Evolutionary conservation across 2,888 invertebrate species (phyloP), one percentile per base, ranked within the genome.

Genomic region (Aproaerema taeniolella): DNA sequence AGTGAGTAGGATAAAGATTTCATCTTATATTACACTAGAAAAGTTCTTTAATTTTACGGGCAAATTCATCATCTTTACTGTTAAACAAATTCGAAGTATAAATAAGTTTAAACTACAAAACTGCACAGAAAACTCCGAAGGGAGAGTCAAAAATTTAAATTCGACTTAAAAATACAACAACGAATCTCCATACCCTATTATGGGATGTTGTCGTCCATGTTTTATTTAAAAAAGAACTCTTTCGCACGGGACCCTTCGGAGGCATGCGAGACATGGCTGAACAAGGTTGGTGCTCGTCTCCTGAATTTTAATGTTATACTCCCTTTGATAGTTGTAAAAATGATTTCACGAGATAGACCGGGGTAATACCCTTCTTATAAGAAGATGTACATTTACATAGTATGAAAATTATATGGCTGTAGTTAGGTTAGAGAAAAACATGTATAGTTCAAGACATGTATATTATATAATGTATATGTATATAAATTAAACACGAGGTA

Each of bases 241-340:
- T 61, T 55, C 51, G 50, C 55, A 29, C 49, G 53, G 47, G 54
- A 51, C 65, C 67, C 61, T 59, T 46, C 50, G 50, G 53, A 46
- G 51, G 50, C 53, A 51, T 58, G 58, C 54, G 8, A 67, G 58
- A 66, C 68, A 66, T 55, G 62, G 56, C 65, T 59, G 61, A 58
- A 73, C 75, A 76, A 80, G 75, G 73, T 73, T 69, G 67, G 61
- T 67, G 69, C 64, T 70, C 71, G 72, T 70, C 72, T 69, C 67
- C 66, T 75, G 76, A 80, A 83, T 83, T 75, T 82, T 77, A 80
- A 82, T 80, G 72, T 58, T 59, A 71, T 67, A 58, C 66, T 69
- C 67, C 74, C 77, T 78, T 77, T 75, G 76, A 75, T 74, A 77
- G 74, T 78, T 76, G 67, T 78, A 74, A 76, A 79, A 77, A 78